Evolutionary conservation across 2,113 vertebrate genomes (phyloP).

Genomic region (Xiphias gladius): DNA sequence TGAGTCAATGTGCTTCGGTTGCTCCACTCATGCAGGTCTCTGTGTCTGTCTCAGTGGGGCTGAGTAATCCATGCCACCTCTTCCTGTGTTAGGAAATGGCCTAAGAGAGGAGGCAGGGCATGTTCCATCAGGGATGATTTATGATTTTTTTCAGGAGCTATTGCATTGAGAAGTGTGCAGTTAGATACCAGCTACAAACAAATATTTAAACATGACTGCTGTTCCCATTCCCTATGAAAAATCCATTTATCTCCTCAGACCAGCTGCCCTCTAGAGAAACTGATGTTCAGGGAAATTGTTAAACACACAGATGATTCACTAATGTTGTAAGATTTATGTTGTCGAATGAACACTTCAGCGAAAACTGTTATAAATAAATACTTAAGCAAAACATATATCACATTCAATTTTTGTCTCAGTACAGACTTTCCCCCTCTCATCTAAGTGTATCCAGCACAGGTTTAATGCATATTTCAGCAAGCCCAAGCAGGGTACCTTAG

Average conservation of each 20-base stretch:
- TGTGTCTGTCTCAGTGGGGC: constrained; percentile 56
- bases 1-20: constrained; percentile 55
- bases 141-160: constrained; percentile 42
- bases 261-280: constrained; percentile 2
- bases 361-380: constrained; percentile 63
- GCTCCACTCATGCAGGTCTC: constrained; percentile 35
- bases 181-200: constrained; percentile 39
- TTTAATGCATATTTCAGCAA: constrained; percentile 99
- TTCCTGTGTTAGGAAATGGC: constrained; percentile 71
- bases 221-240: constrained; percentile 35
- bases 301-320: not conserved
- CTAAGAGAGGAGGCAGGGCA: constrained; percentile 47
- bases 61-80: constrained; percentile 72
- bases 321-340: not conserved
- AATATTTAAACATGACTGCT: constrained; percentile 38
- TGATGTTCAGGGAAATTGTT: not conserved
- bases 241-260: constrained; percentile 2
- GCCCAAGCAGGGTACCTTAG: constrained; percentile 92
- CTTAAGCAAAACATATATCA: constrained; percentile 60
- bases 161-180: constrained; percentile 36
- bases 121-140: constrained; percentile 64
- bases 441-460: constrained; percentile 84
- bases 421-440: constrained; percentile 76
- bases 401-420: constrained; percentile 71
- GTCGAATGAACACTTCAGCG: constrained; percentile 38